Evolutionary conservation across 2,797 vertebrate genomes (phyloP).

Genomic region (Catamblyrhynchus diadema): DNA sequence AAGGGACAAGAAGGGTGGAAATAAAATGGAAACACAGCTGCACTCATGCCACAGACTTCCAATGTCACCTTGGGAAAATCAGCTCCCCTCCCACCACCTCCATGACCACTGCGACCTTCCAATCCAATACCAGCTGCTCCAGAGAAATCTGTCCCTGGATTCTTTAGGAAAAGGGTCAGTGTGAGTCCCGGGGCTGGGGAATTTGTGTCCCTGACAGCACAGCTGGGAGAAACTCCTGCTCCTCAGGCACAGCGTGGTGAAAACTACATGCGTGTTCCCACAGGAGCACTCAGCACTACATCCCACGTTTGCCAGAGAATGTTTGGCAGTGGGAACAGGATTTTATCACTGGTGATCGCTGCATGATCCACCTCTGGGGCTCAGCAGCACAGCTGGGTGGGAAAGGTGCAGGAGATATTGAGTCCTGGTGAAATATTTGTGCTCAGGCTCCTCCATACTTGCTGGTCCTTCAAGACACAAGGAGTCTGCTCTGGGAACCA

Average conservation of each 20-base stretch:
- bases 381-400: background rate
- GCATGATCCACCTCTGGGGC: background rate
- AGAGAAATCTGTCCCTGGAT: fast-evolving
- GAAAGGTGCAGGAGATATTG: background rate
- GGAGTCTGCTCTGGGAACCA: background rate
- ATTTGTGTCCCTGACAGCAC: background rate
- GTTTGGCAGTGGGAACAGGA: background rate
- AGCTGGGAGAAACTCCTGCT: background rate
- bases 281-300: fast-evolving
- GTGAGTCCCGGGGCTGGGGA: fast-evolving
- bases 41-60: background rate
- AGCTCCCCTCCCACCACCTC: background rate
- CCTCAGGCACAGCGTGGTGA: fast-evolving
- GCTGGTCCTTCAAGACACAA: background rate
- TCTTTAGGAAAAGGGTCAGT: background rate
- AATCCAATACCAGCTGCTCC: background rate
- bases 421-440: background rate
- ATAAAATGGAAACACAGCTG: background rate
- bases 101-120: background rate
- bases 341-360: background rate
- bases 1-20: background rate
- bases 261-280: background rate
- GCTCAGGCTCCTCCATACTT: background rate
- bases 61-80: background rate
- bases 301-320: background rate